Evolutionary conservation across 2,113 vertebrate species (phyloP), one percentile per base, ranked within the genome.

Genomic region (Lamprologus tigripictilis): DNA sequence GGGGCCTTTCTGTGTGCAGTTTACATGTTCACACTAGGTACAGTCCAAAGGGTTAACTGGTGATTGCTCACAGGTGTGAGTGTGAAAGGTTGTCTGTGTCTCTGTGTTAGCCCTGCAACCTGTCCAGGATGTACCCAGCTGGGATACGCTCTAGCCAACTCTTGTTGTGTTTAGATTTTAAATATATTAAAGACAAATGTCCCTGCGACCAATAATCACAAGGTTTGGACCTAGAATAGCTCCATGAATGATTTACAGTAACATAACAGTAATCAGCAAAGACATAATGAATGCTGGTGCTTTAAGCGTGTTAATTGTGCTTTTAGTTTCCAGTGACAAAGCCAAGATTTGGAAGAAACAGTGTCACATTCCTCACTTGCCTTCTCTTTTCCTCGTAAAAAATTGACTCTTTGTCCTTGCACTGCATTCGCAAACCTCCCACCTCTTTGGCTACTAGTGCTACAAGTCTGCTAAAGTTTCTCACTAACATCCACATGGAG

Each of bases 81-180:
- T 61, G 58, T 11, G 16, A 63, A 63, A 33, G 58, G 4, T 35
- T 63, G 31, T 63, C 9, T 17, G 40, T 61, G 57, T 61, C 26
- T 26, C 54, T 55, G 6, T 3, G 3, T 26, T 5, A 5, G 16
- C 31, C 17, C 58, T 66, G 17, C 9, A 11, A 7, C 31, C 58
- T 35, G 58, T 12, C 31, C 58, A 63, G 31, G 9, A 63, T 63
- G 9, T 63, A n/a, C 31, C 9, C 9, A 35, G 17, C 9, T 66
- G 31, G 2, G 31, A 35, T n/a, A n/a, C 1, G 0, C 61, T 66
- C 1, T 63, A 35, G 0, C 6, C 31, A 63, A 4, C 31, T 63
- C 8, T 26, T 45, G 4, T 26, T 45, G 40, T 73, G 21, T 73
- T 42, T 73, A 5, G 1, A 14, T 42, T 73, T 45, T 73, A 23